Base-by-base conservation (phyloP, 2,888 invertebrate species). In the Sipha maydis region DNA sequence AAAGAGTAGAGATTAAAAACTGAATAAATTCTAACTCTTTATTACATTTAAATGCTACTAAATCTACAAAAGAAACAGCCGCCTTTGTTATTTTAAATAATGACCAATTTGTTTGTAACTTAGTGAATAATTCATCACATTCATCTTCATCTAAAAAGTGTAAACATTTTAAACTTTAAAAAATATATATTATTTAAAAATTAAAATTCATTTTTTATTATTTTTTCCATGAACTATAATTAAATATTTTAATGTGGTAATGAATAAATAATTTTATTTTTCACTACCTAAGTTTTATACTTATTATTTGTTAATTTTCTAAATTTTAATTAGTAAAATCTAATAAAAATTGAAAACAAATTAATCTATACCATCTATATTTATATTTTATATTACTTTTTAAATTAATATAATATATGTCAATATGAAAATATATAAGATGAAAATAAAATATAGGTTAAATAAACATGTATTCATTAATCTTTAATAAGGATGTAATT, bases 401-500 rank as follows among this genome's bases (percentile, higher is more conserved):
- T 48, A 78, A 56, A n/a, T 9, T 3, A 61, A 71, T 71, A 71
- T 4, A 31, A 14, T 0, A 17, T 71, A 28, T 34, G 31, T 21
- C 21, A 25, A 61, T 25, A 34, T 4, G 1, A 80, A 28, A 80
- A 80, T 80, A 80, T 4, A 34, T 25, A 38, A 61, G 21, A 38
- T 0, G 25, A 9, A 9, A 3, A 38, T 5, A 80, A 31, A 80
- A 25, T 61, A 34, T 61, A 56, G 28, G 28, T 34, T 31, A 34
- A 69, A 54, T 69, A 69, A 85, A 69, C 34, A 78, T 69, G 1
- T 17, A 14, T 14, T 34, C 3, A 19, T 19, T 85, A 80, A 11
- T 56, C 9, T 77, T 78, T 80, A 86, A 80, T 86, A 73, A 86
- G 86, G 86, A 86, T 80, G 61, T 80, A 73, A 80, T 86, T 56